phyloP scores from a whole-genome alignment of 2,888 invertebrate species.

The Cantharis nigra region DNA sequence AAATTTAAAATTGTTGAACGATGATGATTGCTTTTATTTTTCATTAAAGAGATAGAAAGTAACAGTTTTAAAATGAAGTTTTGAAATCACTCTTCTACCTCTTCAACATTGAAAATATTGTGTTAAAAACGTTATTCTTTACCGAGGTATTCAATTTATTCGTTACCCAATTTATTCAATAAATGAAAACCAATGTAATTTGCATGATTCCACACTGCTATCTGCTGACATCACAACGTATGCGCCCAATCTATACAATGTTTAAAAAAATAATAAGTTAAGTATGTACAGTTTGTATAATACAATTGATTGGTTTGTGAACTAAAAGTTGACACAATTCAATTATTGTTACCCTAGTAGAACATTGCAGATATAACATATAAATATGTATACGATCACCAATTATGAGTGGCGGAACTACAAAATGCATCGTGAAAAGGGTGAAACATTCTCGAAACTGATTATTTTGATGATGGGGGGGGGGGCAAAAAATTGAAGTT shows the following conservation, averaged over 20 bases:
- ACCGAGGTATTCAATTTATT: background rate
- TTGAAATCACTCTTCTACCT: background rate
- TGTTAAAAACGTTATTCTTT: slow-evolving; percentile 3
- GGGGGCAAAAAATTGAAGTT: too few relatives aligned
- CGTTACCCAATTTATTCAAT: background rate
- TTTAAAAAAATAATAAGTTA: background rate
- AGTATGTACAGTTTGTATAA: background rate
- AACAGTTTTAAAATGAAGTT: background rate
- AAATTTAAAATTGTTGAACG: background rate
- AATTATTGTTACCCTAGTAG: background rate
- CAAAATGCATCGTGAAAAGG: too few relatives aligned
- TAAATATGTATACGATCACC: background rate
- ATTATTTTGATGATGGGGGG: too few relatives aligned
- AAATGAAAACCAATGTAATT: background rate
- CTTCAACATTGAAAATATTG: background rate
- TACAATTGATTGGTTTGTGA: background rate
- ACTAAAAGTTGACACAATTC: background rate
- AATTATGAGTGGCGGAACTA: background rate
- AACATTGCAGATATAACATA: too few relatives aligned
- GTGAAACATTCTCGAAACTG: too few relatives aligned
- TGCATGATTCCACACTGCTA: slow-evolving; percentile 2
- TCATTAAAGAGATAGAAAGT: background rate
- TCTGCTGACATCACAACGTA: slow-evolving; percentile 15
- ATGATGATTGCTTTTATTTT: background rate
- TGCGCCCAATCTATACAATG: slow-evolving; percentile 18